Evolutionary conservation across 2,113 vertebrate genomes (phyloP).

Genomic region (Melanerpes formicivorus): DNA sequence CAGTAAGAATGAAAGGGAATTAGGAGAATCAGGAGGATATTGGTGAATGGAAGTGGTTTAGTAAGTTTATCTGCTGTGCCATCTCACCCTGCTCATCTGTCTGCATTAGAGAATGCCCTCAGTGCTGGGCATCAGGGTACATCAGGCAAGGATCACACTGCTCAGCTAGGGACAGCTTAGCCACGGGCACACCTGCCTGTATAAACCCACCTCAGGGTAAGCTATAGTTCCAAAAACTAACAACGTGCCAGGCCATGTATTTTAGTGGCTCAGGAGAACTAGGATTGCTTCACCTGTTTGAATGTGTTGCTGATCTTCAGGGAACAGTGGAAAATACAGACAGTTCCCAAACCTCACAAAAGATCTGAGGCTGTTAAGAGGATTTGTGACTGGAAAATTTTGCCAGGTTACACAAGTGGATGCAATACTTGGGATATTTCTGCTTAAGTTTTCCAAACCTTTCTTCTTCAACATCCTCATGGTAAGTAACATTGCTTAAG

Average conservation of each 20-base stretch:
- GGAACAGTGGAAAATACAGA: background rate
- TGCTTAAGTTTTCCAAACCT: slow-evolving; percentile 24
- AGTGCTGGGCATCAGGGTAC: background rate
- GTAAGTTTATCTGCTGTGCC: background rate
- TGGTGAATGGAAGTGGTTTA: background rate
- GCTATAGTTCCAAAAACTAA: background rate
- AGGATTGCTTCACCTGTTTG: background rate
- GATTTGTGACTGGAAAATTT: slow-evolving; percentile 22
- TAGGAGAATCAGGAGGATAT: accelerated
- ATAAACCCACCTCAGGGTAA: background rate
- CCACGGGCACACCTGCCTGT: background rate
- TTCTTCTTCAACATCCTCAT: background rate
- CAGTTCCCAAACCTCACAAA: slow-evolving; percentile 42
- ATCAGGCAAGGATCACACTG: background rate
- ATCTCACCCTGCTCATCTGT: background rate
- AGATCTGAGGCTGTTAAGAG: background rate
- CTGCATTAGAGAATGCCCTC: background rate
- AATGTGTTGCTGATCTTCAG: background rate
- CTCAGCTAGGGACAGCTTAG: accelerated
- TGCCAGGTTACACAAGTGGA: slow-evolving; percentile 44
- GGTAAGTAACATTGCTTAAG: background rate
- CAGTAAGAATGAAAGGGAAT: background rate
- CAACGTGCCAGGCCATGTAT: background rate
- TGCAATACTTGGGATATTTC: slow-evolving; percentile 25
- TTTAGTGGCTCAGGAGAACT: background rate